Evolutionary conservation across 1,140 invertebrate species (phyloP), one percentile per base, ranked within the genome.

Genomic region (Drosophila suzukii): DNA sequence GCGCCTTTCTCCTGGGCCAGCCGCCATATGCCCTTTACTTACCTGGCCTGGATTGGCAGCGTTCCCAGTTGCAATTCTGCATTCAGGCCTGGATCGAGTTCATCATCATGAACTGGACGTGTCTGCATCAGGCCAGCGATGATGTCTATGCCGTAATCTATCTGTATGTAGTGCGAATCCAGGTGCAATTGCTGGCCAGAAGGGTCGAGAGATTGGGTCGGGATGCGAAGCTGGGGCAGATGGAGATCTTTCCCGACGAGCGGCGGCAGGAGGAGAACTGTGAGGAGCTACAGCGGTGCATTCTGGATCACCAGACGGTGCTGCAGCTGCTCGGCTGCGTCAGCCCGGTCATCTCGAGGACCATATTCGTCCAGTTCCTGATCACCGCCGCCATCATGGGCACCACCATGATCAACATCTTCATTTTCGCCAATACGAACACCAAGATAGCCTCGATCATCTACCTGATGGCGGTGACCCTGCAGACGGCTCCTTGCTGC

Each of bases 61-160:
- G 46, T 3, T 82, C 76, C 0, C 61, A 47, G 36, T 0, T 49
- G 27, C 62, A 80, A 34, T 79, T 82, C 50, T 51, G 49, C 15
- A 30, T 67, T 47, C 75, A 70, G 36, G 60, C 67, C 6, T 71
- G 74, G 38, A 53, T 84, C 24, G 81, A 84, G 55, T 79, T 68
- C 43, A 17, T 67, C n/a, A 66, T 83, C 36, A 68, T 84, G 58
- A 66, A 76, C 60, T 61, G 74, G 36, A 72, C 81, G 24, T 82
- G 81, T n/a, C 75, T 82, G 24, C 81, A 84, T 1, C 75, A 84
- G 49, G 72, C 81, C 24, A 75, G 65, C 20, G 79, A 79, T 12
- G 81, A 84, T 53, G 68, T 70, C 24, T 84, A 84, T n/a, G 61
- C 81, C 0, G 79, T 84, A 0, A 84, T 79, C 47, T 84, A 82